Conservation (phyloP, 2,888 invertebrate genomes). For the Phortica okadai region DNA sequence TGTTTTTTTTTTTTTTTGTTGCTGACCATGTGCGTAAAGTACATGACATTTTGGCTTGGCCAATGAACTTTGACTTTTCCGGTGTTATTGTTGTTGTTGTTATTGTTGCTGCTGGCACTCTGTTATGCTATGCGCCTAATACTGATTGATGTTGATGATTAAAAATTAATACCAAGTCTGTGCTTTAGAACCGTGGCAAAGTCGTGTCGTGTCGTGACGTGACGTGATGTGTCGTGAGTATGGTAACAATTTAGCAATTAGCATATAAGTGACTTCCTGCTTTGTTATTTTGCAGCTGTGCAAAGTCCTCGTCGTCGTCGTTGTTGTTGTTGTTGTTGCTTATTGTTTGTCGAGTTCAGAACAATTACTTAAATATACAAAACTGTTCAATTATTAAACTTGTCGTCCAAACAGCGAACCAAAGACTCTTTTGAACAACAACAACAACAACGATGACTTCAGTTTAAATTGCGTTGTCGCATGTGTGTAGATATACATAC, state of each 20-base stretch:
- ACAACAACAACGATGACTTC: no score
- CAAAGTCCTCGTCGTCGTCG: not conserved
- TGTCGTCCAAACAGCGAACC: not conserved
- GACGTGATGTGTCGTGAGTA: not conserved
- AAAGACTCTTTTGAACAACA: not conserved
- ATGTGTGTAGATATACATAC: not conserved
- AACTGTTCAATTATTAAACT: slow-evolving; percentile 5
- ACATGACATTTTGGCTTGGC: slow-evolving; percentile 41
- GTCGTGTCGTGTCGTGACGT: not conserved
- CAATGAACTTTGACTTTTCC: slow-evolving; percentile 56
- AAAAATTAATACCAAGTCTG: slow-evolving; percentile 9
- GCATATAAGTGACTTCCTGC: not conserved
- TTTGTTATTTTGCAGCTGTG: not conserved
- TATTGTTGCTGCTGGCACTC: not conserved
- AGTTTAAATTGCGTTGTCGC: not conserved
- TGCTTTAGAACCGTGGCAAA: not conserved
- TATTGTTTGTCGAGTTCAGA: not conserved
- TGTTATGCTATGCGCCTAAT: not conserved
- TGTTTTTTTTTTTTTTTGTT: not conserved
- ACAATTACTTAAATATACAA: slow-evolving; percentile 11
- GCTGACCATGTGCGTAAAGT: not conserved
- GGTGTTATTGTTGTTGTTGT: not conserved
- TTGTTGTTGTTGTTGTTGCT: no score
- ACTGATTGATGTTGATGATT: slow-evolving; percentile 4
- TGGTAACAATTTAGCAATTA: not conserved